These are phyloP conservation scores for Speoplatyrhinus poulsoni DNA, from an alignment of 2,113 vertebrate species.

Conservation along the genomic window DNA sequence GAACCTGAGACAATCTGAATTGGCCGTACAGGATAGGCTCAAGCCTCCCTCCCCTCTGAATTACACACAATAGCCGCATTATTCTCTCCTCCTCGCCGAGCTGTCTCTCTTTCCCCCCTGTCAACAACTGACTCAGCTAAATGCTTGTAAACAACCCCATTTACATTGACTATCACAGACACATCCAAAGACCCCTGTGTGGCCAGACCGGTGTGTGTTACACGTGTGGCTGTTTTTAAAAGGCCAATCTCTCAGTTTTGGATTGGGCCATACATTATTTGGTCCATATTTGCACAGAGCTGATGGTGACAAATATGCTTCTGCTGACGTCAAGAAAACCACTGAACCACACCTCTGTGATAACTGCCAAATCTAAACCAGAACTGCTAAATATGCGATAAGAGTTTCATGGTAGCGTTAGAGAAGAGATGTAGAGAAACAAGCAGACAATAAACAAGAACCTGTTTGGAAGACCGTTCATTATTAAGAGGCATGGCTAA, in stretches of 20 bases:
- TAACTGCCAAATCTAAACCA: neutral
- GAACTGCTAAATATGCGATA: constrained; percentile 14
- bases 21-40: constrained; percentile 28
- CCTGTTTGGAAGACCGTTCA: constrained; percentile 2
- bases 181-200: neutral
- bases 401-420: neutral
- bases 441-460: constrained; percentile 12
- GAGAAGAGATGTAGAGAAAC: neutral
- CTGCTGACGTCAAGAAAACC: constrained; percentile 20
- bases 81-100: constrained; percentile 32
- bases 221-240: too few relatives aligned
- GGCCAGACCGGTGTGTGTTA: constrained; percentile 10
- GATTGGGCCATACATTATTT: too few relatives aligned
- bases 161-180: constrained; percentile 13
- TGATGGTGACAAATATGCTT: constrained; percentile 4
- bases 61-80: constrained; percentile 47
- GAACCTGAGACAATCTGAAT: constrained; percentile 26
- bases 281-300: neutral
- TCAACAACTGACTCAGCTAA: constrained; percentile 17
- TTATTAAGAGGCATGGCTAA: too few relatives aligned
- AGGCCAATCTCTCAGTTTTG: too few relatives aligned
- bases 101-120: constrained; percentile 34
- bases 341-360: neutral
- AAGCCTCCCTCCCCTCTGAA: constrained; percentile 8
- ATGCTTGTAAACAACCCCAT: constrained; percentile 30